Base-by-base conservation (phyloP, 53 echinoderm and acorn worm species). In the Echinometra lucunter region DNA sequence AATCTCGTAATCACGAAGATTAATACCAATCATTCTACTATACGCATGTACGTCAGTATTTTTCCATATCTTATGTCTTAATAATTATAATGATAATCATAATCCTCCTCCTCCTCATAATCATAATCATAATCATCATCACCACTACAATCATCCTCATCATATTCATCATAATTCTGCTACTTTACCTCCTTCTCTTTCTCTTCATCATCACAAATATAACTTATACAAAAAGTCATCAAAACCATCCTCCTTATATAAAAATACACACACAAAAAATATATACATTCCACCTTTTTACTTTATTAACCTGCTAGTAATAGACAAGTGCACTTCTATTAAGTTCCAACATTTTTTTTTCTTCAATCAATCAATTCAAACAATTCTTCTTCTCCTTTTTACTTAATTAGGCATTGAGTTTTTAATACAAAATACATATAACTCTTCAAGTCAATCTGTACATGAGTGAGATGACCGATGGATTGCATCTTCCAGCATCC, bases 321-420 rank as follows among this genome's bases (percentile, higher is more conserved):
- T 83, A 94, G 94, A 94, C 94, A 94, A 94, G 94, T 94, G 94
- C 94, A 94, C 94, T 94, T 94, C 94, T 94, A 94, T 94, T 94
- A 94, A 94, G 85, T 94, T 78, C 94, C 87, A 82, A 94, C 94
- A 83, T 63, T 94, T 93, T 63, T 94, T 82, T 82, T 37, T 66
- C 83, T 57, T 66, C 83, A 94, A 94, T 94, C 93, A 92, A 92
- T 57, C 94, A 83, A 94, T 60, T 94, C 82, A 94, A 83, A 94
- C 94, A 82, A 37, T 83, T 83, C 81, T 78, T 55, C 74, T 74
- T 74, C 85, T 85, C 13, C 56, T 56, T 56, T 56, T 57, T 94
- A 94, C 82, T 94, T 94, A 94, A 94, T 94, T 94, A 94, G 94
- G 94, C 94, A 94, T 92, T 85, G 94, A 94, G 85, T 94, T 94